phyloP scores from a whole-genome alignment of 2,113 vertebrate species.

The Protomyctophum bolini region DNA sequence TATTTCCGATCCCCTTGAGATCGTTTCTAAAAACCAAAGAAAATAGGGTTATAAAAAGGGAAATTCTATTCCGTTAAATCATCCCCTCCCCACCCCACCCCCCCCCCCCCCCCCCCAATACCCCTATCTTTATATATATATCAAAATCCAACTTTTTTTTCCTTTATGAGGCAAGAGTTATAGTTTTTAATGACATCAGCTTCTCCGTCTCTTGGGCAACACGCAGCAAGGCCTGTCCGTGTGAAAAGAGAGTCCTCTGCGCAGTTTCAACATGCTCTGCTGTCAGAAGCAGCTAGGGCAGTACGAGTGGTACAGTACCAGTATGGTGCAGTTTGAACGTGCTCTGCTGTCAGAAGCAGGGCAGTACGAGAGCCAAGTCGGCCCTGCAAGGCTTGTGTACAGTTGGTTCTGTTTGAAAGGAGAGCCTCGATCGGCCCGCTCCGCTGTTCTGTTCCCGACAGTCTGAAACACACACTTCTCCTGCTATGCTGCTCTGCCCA shows the following conservation, averaged over 20 bases:
- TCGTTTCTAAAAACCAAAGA: constrained; percentile 65
- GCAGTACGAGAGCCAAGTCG: too few relatives aligned
- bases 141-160: constrained; percentile 60
- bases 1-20: constrained; percentile 29
- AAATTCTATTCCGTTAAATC: constrained; percentile 41
- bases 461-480: constrained; percentile 4
- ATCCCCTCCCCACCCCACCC: constrained; percentile 43
- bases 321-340: too few relatives aligned
- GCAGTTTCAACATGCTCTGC: constrained; percentile 23
- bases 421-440: constrained; percentile 26
- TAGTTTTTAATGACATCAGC: constrained; percentile 34
- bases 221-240: constrained; percentile 18
- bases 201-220: constrained; percentile 13
- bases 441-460: constrained; percentile 3
- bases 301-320: constrained; percentile 47
- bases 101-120: too few relatives aligned
- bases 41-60: constrained; percentile 70
- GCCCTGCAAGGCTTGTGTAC: constrained; percentile 3
- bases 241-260: constrained; percentile 9
- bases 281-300: constrained; percentile 46
- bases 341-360: too few relatives aligned
- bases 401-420: constrained; percentile 24
- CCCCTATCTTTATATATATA: too few relatives aligned
- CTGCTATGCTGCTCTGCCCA: not conserved
- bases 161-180: constrained; percentile 54